These are phyloP conservation scores for Catonia carolina DNA, from an alignment of 2,888 invertebrate species.

Conservation along the genomic window DNA sequence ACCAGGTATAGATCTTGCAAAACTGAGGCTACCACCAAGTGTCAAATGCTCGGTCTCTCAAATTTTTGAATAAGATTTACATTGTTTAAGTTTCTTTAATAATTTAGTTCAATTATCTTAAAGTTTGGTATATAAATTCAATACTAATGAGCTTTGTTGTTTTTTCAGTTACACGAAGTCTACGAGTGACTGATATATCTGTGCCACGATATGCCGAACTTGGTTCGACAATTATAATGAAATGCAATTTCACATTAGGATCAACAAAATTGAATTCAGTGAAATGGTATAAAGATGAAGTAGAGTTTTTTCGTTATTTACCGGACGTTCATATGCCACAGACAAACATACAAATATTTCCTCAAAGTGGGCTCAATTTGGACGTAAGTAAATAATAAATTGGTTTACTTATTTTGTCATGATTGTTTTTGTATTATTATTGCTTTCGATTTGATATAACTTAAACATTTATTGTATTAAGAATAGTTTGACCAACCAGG, in stretches of 20 bases:
- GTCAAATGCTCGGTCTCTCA: too few relatives aligned
- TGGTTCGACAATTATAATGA: slow-evolving; percentile 31
- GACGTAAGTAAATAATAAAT: slow-evolving; percentile 34
- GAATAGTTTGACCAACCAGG: too few relatives aligned
- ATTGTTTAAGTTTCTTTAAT: too few relatives aligned
- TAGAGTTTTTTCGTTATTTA: slow-evolving; percentile 37
- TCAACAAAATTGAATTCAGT: slow-evolving; percentile 34
- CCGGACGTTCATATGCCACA: slow-evolving; percentile 29
- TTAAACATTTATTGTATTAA: too few relatives aligned
- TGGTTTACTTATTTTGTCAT: too few relatives aligned
- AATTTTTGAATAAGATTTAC: too few relatives aligned
- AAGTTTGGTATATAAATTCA: too few relatives aligned
- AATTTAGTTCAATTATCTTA: too few relatives aligned
- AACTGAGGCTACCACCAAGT: too few relatives aligned
- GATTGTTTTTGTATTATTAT: too few relatives aligned
- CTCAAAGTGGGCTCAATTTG: slow-evolving; percentile 32
- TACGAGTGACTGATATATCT: slow-evolving; percentile 4
- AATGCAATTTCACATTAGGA: slow-evolving; percentile 34
- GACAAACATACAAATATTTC: slow-evolving; percentile 33
- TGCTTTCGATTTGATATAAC: too few relatives aligned
- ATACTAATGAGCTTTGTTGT: not conserved
- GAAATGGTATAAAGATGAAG: slow-evolving; percentile 38
- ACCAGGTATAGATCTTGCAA: too few relatives aligned
- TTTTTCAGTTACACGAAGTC: not conserved
- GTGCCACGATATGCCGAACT: slow-evolving; percentile 35